Evolutionary conservation across 1,140 invertebrate species (phyloP).

Genomic region (Trichonephila clavipes): DNA sequence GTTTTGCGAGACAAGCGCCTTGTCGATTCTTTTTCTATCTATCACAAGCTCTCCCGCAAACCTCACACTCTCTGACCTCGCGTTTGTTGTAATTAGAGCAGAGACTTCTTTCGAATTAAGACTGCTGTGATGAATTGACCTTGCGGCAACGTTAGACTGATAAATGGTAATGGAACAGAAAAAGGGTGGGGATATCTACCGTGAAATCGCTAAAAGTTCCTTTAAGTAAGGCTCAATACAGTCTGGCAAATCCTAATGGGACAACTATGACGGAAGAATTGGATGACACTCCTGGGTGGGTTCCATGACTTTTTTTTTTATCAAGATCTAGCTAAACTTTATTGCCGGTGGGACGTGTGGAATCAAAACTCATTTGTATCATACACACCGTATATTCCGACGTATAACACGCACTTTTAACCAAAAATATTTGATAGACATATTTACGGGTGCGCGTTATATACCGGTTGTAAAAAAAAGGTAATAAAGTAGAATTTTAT

Average conservation of each 20-base stretch:
- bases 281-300: neutral
- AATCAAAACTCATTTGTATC: too few relatives aligned
- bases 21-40: neutral
- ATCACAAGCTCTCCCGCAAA: neutral
- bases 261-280: neutral
- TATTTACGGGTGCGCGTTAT: too few relatives aligned
- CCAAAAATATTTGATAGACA: too few relatives aligned
- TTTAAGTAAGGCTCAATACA: neutral
- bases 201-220: neutral
- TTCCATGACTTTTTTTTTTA: neutral
- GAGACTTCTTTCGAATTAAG: slow-evolving; percentile 31
- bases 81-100: slow-evolving; percentile 1
- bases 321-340: too few relatives aligned
- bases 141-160: slow-evolving; percentile 5
- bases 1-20: neutral
- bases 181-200: slow-evolving; percentile 25
- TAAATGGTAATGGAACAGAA: neutral
- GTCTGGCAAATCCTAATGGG: neutral
- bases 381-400: too few relatives aligned
- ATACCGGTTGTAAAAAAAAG: too few relatives aligned
- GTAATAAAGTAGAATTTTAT: too few relatives aligned
- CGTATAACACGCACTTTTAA: too few relatives aligned
- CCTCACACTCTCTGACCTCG: slow-evolving; percentile 1
- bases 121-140: slow-evolving; percentile 4
- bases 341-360: too few relatives aligned